Base-by-base conservation (phyloP, 2,113 vertebrate species). In the Dasyprocta punctata region DNA sequence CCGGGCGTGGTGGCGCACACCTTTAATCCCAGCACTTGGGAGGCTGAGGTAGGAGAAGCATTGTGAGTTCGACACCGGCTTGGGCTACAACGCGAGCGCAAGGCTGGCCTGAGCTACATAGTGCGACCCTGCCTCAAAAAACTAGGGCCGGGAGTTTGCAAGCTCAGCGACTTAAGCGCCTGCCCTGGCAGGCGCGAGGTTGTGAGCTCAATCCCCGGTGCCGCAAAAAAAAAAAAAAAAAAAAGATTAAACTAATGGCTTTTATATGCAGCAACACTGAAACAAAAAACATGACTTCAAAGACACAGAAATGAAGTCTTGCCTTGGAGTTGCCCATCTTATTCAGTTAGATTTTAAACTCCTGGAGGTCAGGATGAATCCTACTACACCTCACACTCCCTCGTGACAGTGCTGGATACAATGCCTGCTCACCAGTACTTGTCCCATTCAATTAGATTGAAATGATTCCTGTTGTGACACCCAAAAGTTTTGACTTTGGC, bases 261-360 rank as follows among this genome's bases (percentile, higher is more conserved):
- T 77, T 67, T 80, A 67, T 75, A 38, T 47, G 83, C n/a, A 94
- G 78, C 86, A 84, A 89, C n/a, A 86, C 24, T 44, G 36, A 94
- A 89, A 73, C 56, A 78, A 96, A 93, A 91, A 90, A 78, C n/a
- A 54, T 77, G 80, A 86, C 47, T 83, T 96, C 16, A 75, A 80
- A 85, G 90, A 63, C 80, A 77, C 67, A 77, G 41, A 90, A 92
- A 49, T 87, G 33, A 97, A 94, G 91, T 95, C 83, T 81, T 95
- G 83, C 80, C 44, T 94, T 69, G 69, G 44, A 13, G n/a, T 89
- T 84, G 47, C 36, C 65, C 91, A 47, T 93, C 92, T 89, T 71
- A 19, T 63, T 84, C 92, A 61, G 52, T 95, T 92, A 93, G 88
- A 96, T 93, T 93, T 97, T 82, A 95, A 97, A 95, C 89, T 90